A percentile compares a stretch with the other conserved stretches of the same genome.
Evolutionary conservation across 2,113 vertebrate genomes (phyloP).

Genomic region (Malaclemys terrapin): DNA sequence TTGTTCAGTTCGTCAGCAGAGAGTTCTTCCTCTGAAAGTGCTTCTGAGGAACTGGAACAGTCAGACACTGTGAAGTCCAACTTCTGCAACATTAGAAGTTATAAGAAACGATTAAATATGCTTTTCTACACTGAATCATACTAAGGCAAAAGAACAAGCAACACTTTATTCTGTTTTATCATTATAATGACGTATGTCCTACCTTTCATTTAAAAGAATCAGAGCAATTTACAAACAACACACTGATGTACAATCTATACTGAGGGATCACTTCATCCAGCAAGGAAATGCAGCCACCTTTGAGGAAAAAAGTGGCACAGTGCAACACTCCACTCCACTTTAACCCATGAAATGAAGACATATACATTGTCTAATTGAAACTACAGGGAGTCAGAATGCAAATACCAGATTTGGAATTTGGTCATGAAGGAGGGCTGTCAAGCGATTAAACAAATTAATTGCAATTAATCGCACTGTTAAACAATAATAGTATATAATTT

Average conservation of each 20-base stretch:
- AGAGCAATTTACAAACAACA: background rate
- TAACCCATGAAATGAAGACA: background rate
- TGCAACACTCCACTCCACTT: background rate
- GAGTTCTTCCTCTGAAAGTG: constrained; percentile 85
- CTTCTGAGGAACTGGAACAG: constrained; percentile 82
- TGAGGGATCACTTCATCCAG: background rate
- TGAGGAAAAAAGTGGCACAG: background rate
- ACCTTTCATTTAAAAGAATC: background rate
- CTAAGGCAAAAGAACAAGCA: background rate
- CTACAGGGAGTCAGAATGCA: background rate
- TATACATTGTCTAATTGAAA: background rate
- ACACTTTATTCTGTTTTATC: background rate
- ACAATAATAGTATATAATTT: too few species aligned
- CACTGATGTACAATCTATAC: background rate
- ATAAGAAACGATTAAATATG: background rate
- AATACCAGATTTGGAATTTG: background rate
- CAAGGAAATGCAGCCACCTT: background rate
- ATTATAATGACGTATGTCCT: accelerated
- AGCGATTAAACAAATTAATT: too few species aligned
- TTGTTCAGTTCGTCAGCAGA: constrained; percentile 90
- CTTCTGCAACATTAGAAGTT: constrained; percentile 84
- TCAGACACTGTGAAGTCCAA: constrained; percentile 91
- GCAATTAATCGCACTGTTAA: too few species aligned
- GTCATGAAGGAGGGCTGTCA: background rate
- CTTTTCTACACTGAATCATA: background rate